phyloP scores from a whole-genome alignment of 2,797 vertebrate species.

The Myiotriccus ornatus region DNA sequence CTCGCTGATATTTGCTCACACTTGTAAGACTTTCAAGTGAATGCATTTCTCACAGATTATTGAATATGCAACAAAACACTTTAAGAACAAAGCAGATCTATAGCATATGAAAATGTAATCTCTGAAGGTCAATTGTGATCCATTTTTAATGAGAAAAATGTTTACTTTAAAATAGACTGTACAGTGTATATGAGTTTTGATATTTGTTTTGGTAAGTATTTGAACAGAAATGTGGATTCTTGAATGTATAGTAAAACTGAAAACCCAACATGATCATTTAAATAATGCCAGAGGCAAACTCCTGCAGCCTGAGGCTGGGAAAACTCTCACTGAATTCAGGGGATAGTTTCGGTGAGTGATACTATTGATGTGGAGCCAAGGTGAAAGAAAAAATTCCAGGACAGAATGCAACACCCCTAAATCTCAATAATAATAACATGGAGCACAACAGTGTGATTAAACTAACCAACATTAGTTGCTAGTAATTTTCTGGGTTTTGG shows the following conservation, averaged over 20 bases:
- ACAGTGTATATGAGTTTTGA: conserved; percentile 64
- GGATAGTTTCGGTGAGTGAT: not conserved
- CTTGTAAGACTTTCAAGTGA: conserved; percentile 22
- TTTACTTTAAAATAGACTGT: conserved; percentile 64
- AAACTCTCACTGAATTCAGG: not conserved
- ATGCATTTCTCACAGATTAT: conserved; percentile 29
- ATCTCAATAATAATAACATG: not conserved
- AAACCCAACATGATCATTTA: not conserved
- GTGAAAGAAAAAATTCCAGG: not conserved
- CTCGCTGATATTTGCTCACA: conserved; percentile 83
- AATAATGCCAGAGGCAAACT: not conserved
- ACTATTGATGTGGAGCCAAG: not conserved
- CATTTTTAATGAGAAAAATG: conserved; percentile 49
- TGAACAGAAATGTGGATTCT: conserved; percentile 52
- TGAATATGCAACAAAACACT: conserved; percentile 57
- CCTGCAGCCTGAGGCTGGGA: not conserved
- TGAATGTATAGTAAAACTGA: conserved; percentile 65
- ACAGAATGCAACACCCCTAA: not conserved
- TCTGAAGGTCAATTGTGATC: conserved; percentile 55
- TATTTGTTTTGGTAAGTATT: conserved; percentile 57
- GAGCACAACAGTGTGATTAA: not conserved
- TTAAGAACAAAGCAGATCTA: conserved; percentile 56
- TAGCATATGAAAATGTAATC: conserved; percentile 45
- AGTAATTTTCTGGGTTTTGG: not conserved
- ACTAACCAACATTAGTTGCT: not conserved